Evolutionary conservation across 2,888 invertebrate species (phyloP), one percentile per base, ranked within the genome.

Genomic region (Drosophila formosana): DNA sequence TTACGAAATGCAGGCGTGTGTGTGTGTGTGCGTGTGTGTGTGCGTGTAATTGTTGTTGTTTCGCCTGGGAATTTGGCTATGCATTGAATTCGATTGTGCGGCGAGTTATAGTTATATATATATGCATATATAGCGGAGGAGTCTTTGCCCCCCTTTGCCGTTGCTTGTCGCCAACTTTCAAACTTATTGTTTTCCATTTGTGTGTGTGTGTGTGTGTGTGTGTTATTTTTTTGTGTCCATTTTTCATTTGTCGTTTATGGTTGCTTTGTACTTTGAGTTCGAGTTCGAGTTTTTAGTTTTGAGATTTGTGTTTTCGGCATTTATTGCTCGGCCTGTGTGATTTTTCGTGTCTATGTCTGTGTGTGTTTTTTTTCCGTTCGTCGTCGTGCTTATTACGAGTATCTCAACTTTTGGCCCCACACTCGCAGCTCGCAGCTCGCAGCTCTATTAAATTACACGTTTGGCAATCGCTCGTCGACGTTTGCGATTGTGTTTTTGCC

Each of bases 181-280:
- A 75, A 88, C 72, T 86, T 85, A 83, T 86, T 86, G 87, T 88
- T 84, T 69, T 66, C 47, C 60, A 49, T 46, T 45, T 18, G 18
- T 18, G 18, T 45, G 32, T 53, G 39, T 3, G 32, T 53, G 39
- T 3, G 18, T 18, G 18, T 18, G 18, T 18, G 18, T 18, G 18
- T 45, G 32, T 56, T 37, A 5, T 26, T 26, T 28, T 28, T 28
- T 5, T 2, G 28, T 47, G 18, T 18, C 18, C 18, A 18, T 47
- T 13, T 46, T 61, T 66, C 69, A 49, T 52, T 61, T 69, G 78
- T 73, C 78, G 76, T 81, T 83, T 83, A 82, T 83, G 77, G 74
- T 85, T 74, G 88, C 80, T 83, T 83, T 83, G 86, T 82, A 88
- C 86, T 85, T 80, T 82, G 88, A 69, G 71, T 78, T 70, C 41